Base-by-base conservation (phyloP, 2,888 invertebrate genomes). In the Caenorhabditis sp. region DNA sequence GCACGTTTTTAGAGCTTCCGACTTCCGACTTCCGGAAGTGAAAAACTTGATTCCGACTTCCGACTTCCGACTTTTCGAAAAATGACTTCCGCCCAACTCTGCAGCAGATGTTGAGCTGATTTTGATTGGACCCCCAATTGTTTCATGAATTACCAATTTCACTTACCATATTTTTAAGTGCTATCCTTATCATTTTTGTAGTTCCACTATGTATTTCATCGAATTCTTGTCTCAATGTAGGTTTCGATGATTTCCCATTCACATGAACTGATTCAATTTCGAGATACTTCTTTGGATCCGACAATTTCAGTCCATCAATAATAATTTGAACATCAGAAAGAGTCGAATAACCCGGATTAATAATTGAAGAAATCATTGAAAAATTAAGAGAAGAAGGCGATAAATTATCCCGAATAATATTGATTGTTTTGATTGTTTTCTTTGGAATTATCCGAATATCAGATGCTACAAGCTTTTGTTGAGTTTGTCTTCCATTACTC, bases 341-440 rank as follows among this genome's bases (percentile, higher is more conserved):
- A 17, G 64, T 59, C 3, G 76, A 68, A 54, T 78, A 78, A 10
- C 80, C 80, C 12, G 69, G 73, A 61, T 80, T 80, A n/a, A 80
- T 76, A n/a, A 80, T 73, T 5, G 77, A 67, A 10, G 70, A 71
- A 27, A 71, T 70, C 14, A 77, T 53, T 1, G 79, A 80, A 54
- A 77, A 77, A 23, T 73, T 60, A 20, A 43, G 60, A 52, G 50
- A 59, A 25, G 7, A 5, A 4, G 75, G 75, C n/a, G 75, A 74
- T 8, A 67, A 52, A 20, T 59, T 52, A 25, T 74, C 74, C 50
- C 67, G 69, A 38, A 75, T 75, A 36, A 75, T 67, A 57, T 70
- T 75, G 26, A 75, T 70, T 1, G 68, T 70, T n/a, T 65, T 62
- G 59, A 70, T 53, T 0, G 63, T 68, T 59, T 68, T 75, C 56